A percentile compares a stretch with the other conserved stretches of the same genome.
Conservation (phyloP, 2,888 invertebrate genomes). For the Pristionchus exspectatus region DNA sequence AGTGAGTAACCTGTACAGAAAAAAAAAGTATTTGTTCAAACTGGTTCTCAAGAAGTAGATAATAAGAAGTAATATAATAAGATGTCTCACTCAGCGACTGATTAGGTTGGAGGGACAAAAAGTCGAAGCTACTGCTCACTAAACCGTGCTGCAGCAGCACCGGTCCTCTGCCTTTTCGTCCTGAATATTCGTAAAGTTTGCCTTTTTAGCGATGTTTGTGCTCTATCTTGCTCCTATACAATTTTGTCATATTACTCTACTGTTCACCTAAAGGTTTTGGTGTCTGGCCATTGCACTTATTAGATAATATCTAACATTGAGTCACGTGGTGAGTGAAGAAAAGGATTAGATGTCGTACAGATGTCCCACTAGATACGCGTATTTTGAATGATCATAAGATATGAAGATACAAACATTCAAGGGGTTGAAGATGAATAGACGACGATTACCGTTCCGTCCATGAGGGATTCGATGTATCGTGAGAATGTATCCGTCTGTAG, state of each 20-base stretch:
- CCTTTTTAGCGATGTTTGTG: background rate
- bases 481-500: slow-evolving; percentile 81
- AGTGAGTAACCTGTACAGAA: background rate
- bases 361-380: background rate
- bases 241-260: background rate
- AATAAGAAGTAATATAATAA: background rate
- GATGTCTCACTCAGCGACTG: background rate
- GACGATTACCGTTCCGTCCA: slow-evolving; percentile 62
- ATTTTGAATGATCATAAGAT: too few species aligned
- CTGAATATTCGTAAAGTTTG: background rate
- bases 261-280: background rate
- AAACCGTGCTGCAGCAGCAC: background rate
- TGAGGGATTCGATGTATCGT: slow-evolving; percentile 82
- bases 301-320: background rate
- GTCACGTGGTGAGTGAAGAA: background rate
- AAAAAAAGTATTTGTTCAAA: too few species aligned
- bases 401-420: too few species aligned
- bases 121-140: background rate
- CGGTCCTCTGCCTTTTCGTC: background rate
- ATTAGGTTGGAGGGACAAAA: background rate
- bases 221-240: background rate
- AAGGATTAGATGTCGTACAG: background rate
- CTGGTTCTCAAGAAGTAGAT: too few species aligned
- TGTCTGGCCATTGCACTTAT: background rate
- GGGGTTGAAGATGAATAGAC: too few species aligned